Evolutionary conservation across 1,140 invertebrate genomes (phyloP).

Genomic region (Caenorhabditis brenneri): DNA sequence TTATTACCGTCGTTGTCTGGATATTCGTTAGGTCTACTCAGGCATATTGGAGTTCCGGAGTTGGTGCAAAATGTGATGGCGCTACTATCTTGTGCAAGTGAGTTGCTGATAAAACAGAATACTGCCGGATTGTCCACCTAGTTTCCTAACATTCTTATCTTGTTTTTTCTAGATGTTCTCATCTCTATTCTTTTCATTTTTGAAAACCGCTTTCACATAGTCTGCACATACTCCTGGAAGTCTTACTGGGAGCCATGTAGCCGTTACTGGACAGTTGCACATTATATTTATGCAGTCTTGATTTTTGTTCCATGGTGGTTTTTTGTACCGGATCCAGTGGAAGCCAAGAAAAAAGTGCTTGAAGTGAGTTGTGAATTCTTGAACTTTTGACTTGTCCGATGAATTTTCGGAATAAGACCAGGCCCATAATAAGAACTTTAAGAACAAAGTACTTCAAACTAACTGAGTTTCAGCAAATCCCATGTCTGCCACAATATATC

Average conservation of each 20-base stretch:
- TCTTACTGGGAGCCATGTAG: not conserved
- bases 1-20: not conserved
- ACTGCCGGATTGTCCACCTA: not conserved
- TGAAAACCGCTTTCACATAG: not conserved
- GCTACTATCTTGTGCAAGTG: not conserved
- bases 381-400: no score
- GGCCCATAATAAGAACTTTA: no score
- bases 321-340: no score
- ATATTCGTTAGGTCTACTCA: not conserved
- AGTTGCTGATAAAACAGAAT: not conserved
- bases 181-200: not conserved
- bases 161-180: not conserved
- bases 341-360: no score
- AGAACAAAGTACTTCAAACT: no score
- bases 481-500: not conserved
- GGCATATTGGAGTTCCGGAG: not conserved
- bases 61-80: not conserved
- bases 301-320: not conserved
- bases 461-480: not conserved
- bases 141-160: not conserved
- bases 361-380: no score
- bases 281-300: no score
- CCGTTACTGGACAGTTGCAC: not conserved
- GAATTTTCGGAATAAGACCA: no score
- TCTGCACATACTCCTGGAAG: not conserved